Percentiles rank a stretch among this genome's conserved stretches.
phyloP scores from a whole-genome alignment of 2,797 vertebrate species.

The Mus minutoides region DNA sequence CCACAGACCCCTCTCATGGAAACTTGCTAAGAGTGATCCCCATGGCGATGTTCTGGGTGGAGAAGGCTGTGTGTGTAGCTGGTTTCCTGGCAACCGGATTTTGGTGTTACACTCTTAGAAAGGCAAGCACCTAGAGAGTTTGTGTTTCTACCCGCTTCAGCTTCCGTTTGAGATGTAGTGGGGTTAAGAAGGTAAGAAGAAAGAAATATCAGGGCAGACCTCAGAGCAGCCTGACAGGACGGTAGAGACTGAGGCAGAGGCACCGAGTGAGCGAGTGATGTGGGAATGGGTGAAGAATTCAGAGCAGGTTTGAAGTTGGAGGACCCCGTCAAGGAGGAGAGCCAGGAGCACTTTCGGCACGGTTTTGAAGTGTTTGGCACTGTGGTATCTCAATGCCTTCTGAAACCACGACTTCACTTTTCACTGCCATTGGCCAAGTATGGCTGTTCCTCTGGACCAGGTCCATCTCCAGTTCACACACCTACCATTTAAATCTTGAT shows the following conservation, averaged over 20 bases:
- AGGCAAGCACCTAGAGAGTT: not conserved
- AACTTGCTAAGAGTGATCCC: no score
- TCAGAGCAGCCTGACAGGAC: not conserved
- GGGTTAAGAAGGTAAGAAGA: not conserved
- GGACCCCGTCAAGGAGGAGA: not conserved
- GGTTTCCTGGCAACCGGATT: not conserved
- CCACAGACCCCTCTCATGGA: not conserved
- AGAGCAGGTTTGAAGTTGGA: not conserved
- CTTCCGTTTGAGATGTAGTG: not conserved
- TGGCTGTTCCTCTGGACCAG: not conserved
- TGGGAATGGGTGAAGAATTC: no score
- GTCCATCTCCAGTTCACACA: accelerated
- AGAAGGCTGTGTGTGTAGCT: not conserved
- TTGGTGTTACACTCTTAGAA: not conserved
- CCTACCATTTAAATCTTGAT: not conserved
- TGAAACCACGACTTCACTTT: no score
- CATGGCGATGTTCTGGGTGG: accelerated
- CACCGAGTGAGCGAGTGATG: not conserved
- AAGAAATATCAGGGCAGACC: not conserved
- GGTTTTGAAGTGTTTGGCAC: not conserved
- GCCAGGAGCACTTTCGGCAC: not conserved
- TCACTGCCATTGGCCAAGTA: not conserved
- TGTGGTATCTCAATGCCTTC: not conserved
- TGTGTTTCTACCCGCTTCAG: no score
- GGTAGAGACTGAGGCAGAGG: not conserved